Percentiles rank a stretch among this genome's conserved stretches.
Evolutionary conservation across 1,140 invertebrate genomes (phyloP).

Genomic region (Heliconius eleuchia): DNA sequence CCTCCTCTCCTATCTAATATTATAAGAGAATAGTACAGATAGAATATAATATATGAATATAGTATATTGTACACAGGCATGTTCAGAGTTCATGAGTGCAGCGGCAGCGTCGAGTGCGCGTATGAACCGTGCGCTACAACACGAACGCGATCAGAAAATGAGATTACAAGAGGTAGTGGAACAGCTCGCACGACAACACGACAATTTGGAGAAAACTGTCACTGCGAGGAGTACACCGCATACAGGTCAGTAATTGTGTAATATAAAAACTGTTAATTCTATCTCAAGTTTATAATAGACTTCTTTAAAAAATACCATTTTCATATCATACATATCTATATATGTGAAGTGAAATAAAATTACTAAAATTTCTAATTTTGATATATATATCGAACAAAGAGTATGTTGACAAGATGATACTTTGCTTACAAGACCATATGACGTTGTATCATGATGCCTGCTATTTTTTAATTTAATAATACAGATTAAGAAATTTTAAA

Average conservation of each 20-base stretch:
- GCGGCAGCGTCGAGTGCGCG: slow-evolving; percentile 93
- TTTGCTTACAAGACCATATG: too few relatives aligned
- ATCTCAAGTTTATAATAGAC: too few relatives aligned
- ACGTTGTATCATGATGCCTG: too few relatives aligned
- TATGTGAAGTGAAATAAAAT: too few relatives aligned
- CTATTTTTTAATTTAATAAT: too few relatives aligned
- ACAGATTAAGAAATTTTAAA: too few relatives aligned
- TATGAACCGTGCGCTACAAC: slow-evolving; percentile 94
- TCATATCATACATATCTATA: too few relatives aligned
- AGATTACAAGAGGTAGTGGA: slow-evolving; percentile 98
- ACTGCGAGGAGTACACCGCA: slow-evolving; percentile 68
- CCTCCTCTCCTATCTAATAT: neutral
- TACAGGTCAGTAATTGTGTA: slow-evolving; percentile 50
- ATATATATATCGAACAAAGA: too few relatives aligned
- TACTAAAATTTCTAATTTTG: too few relatives aligned
- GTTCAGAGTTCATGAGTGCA: slow-evolving; percentile 93
- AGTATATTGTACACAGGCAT: slow-evolving; percentile 83
- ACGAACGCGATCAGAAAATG: slow-evolving; percentile 96
- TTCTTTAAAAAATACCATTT: too few relatives aligned
- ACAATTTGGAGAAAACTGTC: slow-evolving; percentile 86
- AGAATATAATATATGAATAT: neutral
- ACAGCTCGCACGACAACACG: slow-evolving; percentile 97
- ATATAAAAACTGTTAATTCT: too few relatives aligned
- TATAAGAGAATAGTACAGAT: neutral
- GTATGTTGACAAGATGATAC: too few relatives aligned